Conservation (phyloP, 2,888 invertebrate species). For the Drosophila borealis region DNA sequence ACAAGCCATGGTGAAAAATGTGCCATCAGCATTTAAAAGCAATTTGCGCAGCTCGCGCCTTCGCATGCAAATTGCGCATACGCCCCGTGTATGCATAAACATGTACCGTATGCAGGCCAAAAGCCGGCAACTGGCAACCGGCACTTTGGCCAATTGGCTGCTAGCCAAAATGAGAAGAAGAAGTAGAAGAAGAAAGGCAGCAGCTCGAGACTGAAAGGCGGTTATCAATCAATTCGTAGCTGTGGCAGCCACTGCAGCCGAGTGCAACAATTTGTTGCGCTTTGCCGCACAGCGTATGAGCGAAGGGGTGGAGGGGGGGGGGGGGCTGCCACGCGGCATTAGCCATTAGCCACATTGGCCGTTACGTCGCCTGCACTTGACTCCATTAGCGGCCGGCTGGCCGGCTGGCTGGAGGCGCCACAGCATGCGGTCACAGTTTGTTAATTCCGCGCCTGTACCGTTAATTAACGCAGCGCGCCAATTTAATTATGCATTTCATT, state of each 20-base stretch:
- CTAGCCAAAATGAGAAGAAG: constrained; percentile 50
- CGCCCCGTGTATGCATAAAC: constrained; percentile 59
- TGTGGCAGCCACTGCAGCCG: constrained; percentile 24
- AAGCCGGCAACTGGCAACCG: constrained; percentile 4
- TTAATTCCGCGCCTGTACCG: constrained; percentile 65
- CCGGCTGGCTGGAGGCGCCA: constrained; percentile 43
- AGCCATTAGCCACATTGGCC: constrained; percentile 48
- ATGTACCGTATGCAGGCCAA: constrained; percentile 18
- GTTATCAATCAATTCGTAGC: constrained; percentile 71
- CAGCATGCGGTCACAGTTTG: constrained; percentile 75
- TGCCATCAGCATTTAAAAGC: constrained; percentile 57
- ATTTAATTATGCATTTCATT: constrained; percentile 58
- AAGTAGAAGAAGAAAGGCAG: too few species aligned
- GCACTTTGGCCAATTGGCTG: constrained; percentile 46
- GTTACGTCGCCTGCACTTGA: constrained; percentile 73
- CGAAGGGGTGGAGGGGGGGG: background rate
- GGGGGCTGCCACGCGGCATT: constrained; percentile 40
- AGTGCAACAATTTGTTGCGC: constrained; percentile 80
- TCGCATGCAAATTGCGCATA: constrained; percentile 76
- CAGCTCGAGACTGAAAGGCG: constrained; percentile 58
- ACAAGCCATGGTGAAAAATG: constrained; percentile 38
- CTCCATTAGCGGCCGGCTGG: constrained; percentile 46
- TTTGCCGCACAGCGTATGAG: constrained; percentile 55
- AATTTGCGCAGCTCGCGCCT: constrained; percentile 63
- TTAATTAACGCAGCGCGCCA: constrained; percentile 69